Conservation (phyloP, 2,888 invertebrate genomes). For the Prosapia bicincta region DNA sequence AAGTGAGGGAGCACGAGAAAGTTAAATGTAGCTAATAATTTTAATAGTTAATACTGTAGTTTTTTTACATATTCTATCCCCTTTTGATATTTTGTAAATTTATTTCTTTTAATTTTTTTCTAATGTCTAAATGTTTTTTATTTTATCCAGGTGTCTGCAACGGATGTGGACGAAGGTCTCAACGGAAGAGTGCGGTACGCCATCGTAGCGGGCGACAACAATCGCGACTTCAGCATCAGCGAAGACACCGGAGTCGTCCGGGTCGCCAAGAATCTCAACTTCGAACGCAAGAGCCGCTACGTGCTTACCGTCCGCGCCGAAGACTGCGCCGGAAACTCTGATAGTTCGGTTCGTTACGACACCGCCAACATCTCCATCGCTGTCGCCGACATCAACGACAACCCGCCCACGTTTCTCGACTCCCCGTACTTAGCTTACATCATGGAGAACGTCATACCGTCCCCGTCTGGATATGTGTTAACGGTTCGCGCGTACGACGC, state of each 20-base stretch:
- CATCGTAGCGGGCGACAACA: conserved; percentile 83
- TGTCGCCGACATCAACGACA: conserved; percentile 91
- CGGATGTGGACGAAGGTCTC: conserved; percentile 80
- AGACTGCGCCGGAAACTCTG: conserved; percentile 69
- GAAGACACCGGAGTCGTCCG: conserved; percentile 89
- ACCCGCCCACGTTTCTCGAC: conserved; percentile 87
- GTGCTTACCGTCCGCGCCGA: conserved; percentile 80
- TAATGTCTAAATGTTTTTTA: conserved; percentile 37
- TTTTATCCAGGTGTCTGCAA: conserved; percentile 81
- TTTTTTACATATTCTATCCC: too few relatives aligned
- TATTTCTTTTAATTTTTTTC: too few relatives aligned
- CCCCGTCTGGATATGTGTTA: conserved; percentile 69
- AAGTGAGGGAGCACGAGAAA: too few relatives aligned
- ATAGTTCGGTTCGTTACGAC: conserved; percentile 57
- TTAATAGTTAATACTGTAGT: too few relatives aligned
- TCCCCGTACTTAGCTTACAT: conserved; percentile 93
- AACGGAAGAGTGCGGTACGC: conserved; percentile 92
- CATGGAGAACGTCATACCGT: conserved; percentile 86
- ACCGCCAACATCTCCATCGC: conserved; percentile 63
- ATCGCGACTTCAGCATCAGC: conserved; percentile 86
- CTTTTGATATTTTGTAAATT: too few relatives aligned
- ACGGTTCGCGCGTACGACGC: conserved; percentile 85
- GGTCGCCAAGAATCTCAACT: conserved; percentile 90
- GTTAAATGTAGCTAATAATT: too few relatives aligned
- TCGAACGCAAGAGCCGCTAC: conserved; percentile 84